Evolutionary conservation across 2,888 invertebrate genomes (phyloP).

Genomic region (Chymomyza caudatula): DNA sequence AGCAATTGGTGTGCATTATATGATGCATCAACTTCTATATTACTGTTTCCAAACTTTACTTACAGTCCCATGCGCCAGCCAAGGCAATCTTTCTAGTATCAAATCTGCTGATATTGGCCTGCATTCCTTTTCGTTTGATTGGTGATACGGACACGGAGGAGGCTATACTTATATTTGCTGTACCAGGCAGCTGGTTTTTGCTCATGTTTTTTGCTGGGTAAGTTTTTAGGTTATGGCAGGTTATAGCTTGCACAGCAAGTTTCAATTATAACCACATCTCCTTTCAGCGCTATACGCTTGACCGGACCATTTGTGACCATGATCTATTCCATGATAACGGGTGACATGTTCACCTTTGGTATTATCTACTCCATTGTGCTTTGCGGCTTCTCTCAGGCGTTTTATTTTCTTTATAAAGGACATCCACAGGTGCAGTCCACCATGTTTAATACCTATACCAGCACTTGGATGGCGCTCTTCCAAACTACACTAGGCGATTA

Average conservation of each 20-base stretch:
- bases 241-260: background rate
- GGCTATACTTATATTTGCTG: slow-evolving; percentile 92
- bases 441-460: slow-evolving; percentile 89
- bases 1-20: slow-evolving; percentile 86
- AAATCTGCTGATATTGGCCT: slow-evolving; percentile 91
- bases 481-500: slow-evolving; percentile 99
- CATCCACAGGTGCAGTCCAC: slow-evolving; percentile 89
- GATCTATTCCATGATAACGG: slow-evolving; percentile 99
- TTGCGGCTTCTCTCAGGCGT: slow-evolving; percentile 97
- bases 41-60: background rate
- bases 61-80: slow-evolving; percentile 93
- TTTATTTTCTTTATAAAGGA: slow-evolving; percentile 95
- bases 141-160: slow-evolving; percentile 90
- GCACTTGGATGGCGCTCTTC: slow-evolving; percentile 98
- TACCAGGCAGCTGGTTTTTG: slow-evolving; percentile 98
- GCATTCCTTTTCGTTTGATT: slow-evolving; percentile 90
- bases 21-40: background rate
- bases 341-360: slow-evolving; percentile 98
- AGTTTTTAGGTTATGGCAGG: slow-evolving; percentile 49
- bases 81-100: slow-evolving; percentile 95
- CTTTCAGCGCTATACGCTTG: slow-evolving; percentile 89
- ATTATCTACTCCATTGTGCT: slow-evolving; percentile 97
- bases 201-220: slow-evolving; percentile 99
- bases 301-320: slow-evolving; percentile 99
- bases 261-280: background rate